Base-by-base conservation (phyloP, 2,797 vertebrate genomes). In the Micrastur ruficollis region DNA sequence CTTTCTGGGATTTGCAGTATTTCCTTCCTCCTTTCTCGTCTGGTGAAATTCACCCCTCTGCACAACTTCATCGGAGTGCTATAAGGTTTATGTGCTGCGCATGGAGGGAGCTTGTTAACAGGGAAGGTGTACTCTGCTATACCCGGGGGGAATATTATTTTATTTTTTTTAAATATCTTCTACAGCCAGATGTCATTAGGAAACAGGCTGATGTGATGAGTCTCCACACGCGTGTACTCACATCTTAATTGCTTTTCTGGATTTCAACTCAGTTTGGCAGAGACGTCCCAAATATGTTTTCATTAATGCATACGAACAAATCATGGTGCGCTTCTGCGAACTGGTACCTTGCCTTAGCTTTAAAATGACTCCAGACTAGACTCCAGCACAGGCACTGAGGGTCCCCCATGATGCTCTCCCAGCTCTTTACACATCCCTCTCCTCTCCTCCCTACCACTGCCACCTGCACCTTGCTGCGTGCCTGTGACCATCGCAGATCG, bases 401-500 rank as follows among this genome's bases (percentile, higher is more conserved):
- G 16, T 21, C 19, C 38, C 42, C 59, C 14, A 1, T 25, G 20
- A 46, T 56, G 26, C 42, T 62, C 42, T 70, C 15, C 29, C 20
- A 11, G 10, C 34, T 17, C 5, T 8, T 83, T 14, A 2, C 2
- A 26, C 22, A 21, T 50, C 61, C 20, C 23, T 81, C 19, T n/a
- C 26, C 26, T 71, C 76, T 9, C 47, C 23, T 52, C 44, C 44
- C 53, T 23, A 6, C 31, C 53, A 6, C 44, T 16, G 34, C 52
- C 36, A 3, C 40, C 44, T 32, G 38, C 38, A 12, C 71, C n/a
- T 68, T 27, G 15, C 58, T 27, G 12, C 29, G 25, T 12, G 12
- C 55, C 62, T 13, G 1, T 31, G 13, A 46, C 20, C 12, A 1
- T 19, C 4, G 0, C 1, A 1, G 6, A 1, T 12, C 1, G 0